Conservation (phyloP, 2,113 vertebrate species). For the Chelonoidis abingdonii region DNA sequence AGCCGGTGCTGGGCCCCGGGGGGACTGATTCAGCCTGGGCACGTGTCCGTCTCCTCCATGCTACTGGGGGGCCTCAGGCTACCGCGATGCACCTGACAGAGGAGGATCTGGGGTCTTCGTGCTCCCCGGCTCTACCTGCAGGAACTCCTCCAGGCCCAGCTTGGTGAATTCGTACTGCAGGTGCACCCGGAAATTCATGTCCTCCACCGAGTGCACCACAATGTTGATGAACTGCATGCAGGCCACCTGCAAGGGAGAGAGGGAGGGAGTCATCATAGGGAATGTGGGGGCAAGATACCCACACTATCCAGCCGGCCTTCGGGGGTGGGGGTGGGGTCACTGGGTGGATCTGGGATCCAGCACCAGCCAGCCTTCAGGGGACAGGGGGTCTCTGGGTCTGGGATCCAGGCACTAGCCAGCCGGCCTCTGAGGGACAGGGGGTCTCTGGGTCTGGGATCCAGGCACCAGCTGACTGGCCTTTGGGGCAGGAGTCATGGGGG, state of each 20-base stretch:
- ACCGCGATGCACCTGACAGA: not conserved
- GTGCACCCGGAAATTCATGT: slow-evolving; percentile 99
- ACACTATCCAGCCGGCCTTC: not conserved
- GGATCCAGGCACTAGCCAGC: accelerated
- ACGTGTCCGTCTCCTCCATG: not conserved
- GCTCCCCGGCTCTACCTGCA: slow-evolving; percentile 84
- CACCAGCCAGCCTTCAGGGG: too few species aligned
- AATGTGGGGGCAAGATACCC: not conserved
- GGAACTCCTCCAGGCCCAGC: slow-evolving; percentile 93
- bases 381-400: too few species aligned
- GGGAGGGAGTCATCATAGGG: not conserved
- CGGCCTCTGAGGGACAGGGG: too few species aligned
- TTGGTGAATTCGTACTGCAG: slow-evolving; percentile 98
- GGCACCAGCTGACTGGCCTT: too few species aligned
- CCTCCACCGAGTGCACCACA: slow-evolving; percentile 97
- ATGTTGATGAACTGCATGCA: slow-evolving; percentile 99
- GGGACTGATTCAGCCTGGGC: not conserved
- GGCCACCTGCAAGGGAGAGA: slow-evolving; percentile 84
- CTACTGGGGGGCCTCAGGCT: not conserved
- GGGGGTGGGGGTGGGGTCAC: not conserved
- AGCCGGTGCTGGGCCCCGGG: not conserved
- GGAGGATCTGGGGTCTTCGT: too few species aligned
- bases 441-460: too few species aligned
- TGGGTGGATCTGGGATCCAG: too few species aligned
- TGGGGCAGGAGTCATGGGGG: too few species aligned